Percentiles rank a stretch among this genome's conserved stretches.
These are phyloP conservation scores for Drusus annulatus DNA, from an alignment of 1,140 invertebrate genomes.

Conservation along the genomic window DNA sequence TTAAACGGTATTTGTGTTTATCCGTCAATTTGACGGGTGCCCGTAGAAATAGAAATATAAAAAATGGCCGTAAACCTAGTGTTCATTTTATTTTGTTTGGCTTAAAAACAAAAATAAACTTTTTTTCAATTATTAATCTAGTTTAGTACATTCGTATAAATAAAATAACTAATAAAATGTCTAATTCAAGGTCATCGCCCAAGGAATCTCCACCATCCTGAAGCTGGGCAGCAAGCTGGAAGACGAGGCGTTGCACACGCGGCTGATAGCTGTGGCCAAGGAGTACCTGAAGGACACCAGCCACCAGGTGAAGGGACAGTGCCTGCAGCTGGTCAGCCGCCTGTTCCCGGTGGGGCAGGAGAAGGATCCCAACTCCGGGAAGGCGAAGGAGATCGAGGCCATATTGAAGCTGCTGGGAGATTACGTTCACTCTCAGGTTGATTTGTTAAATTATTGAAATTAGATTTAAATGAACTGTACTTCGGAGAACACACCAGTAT, in stretches of 20 bases:
- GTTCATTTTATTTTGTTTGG: no score
- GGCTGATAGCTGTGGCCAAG: constrained; percentile 72
- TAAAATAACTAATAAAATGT: no score
- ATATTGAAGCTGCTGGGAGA: constrained; percentile 81
- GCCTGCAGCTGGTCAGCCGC: constrained; percentile 82
- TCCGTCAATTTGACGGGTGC: no score
- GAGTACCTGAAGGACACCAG: constrained; percentile 81
- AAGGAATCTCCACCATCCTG: constrained; percentile 80
- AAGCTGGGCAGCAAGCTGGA: constrained; percentile 74
- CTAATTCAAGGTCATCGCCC: constrained; percentile 69
- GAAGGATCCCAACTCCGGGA: constrained; percentile 65
- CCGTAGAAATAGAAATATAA: no score
- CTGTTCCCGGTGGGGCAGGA: constrained; percentile 72
- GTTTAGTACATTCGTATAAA: no score
- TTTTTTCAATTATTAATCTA: no score
- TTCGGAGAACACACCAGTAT: no score
- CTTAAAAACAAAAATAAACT: no score
- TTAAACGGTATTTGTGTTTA: no score
- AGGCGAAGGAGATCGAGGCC: constrained; percentile 70
- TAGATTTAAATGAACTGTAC: no score
- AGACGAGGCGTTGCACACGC: constrained; percentile 69
- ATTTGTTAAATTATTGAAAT: neutral
- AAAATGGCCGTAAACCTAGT: no score
- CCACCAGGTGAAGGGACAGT: constrained; percentile 85
- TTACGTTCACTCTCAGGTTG: constrained; percentile 83